A percentile compares a stretch with the other conserved stretches of the same genome.
phyloP scores from a whole-genome alignment of 2,888 invertebrate genomes.

The Lasius fuliginosus region DNA sequence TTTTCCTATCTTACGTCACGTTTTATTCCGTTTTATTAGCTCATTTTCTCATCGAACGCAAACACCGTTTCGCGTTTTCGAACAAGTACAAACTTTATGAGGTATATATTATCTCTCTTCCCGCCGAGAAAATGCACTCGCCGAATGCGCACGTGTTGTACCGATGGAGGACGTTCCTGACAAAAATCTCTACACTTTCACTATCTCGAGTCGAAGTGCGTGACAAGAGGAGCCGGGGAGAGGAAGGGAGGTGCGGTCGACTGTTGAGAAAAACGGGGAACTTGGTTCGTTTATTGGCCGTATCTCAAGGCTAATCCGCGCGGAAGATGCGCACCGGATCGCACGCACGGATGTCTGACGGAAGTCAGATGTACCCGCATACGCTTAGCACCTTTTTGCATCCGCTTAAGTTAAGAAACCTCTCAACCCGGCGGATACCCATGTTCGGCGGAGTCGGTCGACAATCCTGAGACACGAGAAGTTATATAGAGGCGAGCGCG shows the following conservation, averaged over 20 bases:
- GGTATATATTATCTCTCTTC: not conserved
- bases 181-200: slow-evolving; percentile 68
- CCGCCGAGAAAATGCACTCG: slow-evolving; percentile 27
- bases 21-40: not conserved
- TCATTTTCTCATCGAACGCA: not conserved
- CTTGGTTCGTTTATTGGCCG: slow-evolving; percentile 63
- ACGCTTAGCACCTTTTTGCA: slow-evolving; percentile 83
- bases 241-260: slow-evolving; percentile 13
- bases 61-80: not conserved
- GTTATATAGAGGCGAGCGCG: slow-evolving; percentile 41
- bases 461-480: slow-evolving; percentile 40
- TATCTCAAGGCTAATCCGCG: slow-evolving; percentile 74
- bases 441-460: slow-evolving; percentile 34
- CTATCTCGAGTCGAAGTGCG: slow-evolving; percentile 61
- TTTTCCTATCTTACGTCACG: not conserved
- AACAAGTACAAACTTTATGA: not conserved
- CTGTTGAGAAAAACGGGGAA: slow-evolving; percentile 54
- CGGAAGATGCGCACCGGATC: slow-evolving; percentile 61
- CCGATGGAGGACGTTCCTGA: slow-evolving; percentile 54
- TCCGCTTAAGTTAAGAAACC: slow-evolving; percentile 80
- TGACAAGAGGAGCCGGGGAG: slow-evolving; percentile 24
- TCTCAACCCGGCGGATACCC: slow-evolving; percentile 58
- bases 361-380: slow-evolving; percentile 80
- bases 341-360: slow-evolving; percentile 69
- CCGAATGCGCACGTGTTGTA: slow-evolving; percentile 43